These are phyloP conservation scores for Stichodactyla mertensii DNA, from an alignment of 64 coral and sea anemone species.

Conservation along the genomic window DNA sequence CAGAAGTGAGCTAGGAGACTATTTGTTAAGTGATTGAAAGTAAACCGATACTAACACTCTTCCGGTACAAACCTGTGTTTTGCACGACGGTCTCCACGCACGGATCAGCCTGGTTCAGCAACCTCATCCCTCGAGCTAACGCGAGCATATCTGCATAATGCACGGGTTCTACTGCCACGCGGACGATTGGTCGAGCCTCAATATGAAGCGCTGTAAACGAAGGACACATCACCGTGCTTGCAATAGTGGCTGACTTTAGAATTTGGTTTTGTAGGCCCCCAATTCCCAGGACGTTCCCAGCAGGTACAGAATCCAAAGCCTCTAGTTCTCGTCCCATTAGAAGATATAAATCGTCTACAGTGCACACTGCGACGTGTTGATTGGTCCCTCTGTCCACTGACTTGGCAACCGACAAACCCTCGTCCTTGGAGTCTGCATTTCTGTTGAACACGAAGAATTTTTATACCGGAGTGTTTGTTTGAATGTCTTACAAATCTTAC, in stretches of 20 bases:
- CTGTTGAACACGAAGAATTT: not conserved
- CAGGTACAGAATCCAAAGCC: constrained; percentile 65
- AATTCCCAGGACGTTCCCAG: constrained; percentile 90
- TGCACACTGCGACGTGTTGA: constrained; percentile 59
- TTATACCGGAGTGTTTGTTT: not conserved
- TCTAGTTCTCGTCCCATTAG: constrained; percentile 96
- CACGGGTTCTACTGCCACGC: constrained; percentile 89
- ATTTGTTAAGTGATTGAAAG: too few relatives aligned
- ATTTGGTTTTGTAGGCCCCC: constrained; percentile 85
- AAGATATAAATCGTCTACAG: constrained; percentile 85
- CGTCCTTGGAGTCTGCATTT: not conserved
- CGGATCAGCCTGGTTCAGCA: constrained; percentile 96
- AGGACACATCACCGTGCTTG: constrained; percentile 77
- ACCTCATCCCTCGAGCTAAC: constrained; percentile 73
- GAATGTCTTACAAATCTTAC: too few relatives aligned
- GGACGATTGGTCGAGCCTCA: constrained; percentile 85
- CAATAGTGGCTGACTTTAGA: constrained; percentile 94
- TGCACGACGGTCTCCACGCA: constrained; percentile 92
- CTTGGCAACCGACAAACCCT: constrained; percentile 50
- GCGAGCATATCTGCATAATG: constrained; percentile 82
- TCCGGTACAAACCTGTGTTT: constrained; percentile 64
- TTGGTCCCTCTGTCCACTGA: constrained; percentile 76
- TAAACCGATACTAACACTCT: not conserved
- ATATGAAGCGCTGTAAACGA: constrained; percentile 84
- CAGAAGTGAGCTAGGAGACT: too few relatives aligned